phyloP scores from a whole-genome alignment of 2,888 invertebrate genomes.

The Argyra leucocephala region DNA sequence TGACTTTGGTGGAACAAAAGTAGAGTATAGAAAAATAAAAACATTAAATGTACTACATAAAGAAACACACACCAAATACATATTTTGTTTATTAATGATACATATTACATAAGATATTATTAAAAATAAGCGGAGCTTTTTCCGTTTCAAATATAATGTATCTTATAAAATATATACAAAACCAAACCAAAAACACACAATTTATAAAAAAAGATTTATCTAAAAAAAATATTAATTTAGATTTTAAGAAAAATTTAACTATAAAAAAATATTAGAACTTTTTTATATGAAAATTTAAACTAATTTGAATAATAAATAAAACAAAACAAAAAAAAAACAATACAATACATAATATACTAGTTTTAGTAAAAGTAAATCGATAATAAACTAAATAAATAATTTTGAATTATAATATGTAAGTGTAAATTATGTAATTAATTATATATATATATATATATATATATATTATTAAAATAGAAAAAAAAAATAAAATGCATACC shows the following conservation, averaged over 20 bases:
- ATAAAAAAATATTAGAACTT: not conserved
- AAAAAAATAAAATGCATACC: too few species aligned
- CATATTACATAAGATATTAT: too few species aligned
- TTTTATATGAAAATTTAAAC: slow-evolving; percentile 2
- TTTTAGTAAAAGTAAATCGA: not conserved
- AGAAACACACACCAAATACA: not conserved
- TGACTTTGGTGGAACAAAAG: not conserved
- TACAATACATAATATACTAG: not conserved
- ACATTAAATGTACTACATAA: not conserved
- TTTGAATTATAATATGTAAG: not conserved
- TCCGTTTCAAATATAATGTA: not conserved
- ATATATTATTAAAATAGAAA: too few species aligned
- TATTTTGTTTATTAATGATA: not conserved
- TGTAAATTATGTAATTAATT: not conserved
- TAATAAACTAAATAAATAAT: not conserved
- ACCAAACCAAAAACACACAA: too few species aligned
- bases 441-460: too few species aligned
- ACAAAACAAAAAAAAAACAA: too few species aligned
- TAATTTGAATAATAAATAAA: not conserved
- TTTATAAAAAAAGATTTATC: not conserved
- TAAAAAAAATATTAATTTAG: too few species aligned
- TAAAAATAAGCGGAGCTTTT: not conserved
- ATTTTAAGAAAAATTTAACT: not conserved
- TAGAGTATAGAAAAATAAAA: not conserved
- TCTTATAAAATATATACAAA: too few species aligned